phyloP scores from a whole-genome alignment of 2,888 invertebrate genomes.

The Omphaloscelis lunosa region DNA sequence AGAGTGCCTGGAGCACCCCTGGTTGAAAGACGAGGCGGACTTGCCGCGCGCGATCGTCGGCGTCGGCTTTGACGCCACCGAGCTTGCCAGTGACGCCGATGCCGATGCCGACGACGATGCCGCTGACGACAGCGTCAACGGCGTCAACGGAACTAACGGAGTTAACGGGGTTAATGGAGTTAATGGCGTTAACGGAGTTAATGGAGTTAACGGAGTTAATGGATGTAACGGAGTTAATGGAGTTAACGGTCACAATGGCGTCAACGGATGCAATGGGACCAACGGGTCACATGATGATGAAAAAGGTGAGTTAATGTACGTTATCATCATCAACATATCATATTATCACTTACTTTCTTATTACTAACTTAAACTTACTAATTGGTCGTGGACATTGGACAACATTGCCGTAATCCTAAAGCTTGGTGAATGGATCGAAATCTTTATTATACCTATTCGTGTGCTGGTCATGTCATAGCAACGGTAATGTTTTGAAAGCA shows the following conservation, averaged over 20 bases:
- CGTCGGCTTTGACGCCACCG: slow-evolving; percentile 80
- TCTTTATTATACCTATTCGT: background rate
- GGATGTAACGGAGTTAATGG: slow-evolving; percentile 65
- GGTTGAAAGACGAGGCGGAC: slow-evolving; percentile 93
- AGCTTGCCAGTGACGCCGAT: slow-evolving; percentile 78
- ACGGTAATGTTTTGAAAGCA: too few species aligned
- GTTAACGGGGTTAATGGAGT: slow-evolving; percentile 17
- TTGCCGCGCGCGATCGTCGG: slow-evolving; percentile 89
- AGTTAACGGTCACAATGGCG: slow-evolving; percentile 72
- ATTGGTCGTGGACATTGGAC: background rate
- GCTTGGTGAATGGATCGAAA: background rate
- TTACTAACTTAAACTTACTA: background rate
- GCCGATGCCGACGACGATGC: slow-evolving; percentile 76
- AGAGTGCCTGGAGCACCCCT: slow-evolving; percentile 97
- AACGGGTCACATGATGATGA: slow-evolving; percentile 82
- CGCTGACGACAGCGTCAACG: slow-evolving; percentile 70
- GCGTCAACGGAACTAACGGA: slow-evolving; percentile 56
- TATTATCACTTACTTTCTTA: slow-evolving; percentile 42
- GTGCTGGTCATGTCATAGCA: background rate
- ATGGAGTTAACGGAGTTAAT: slow-evolving; percentile 21
- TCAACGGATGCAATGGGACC: slow-evolving; percentile 73
- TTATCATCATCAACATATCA: slow-evolving; percentile 54
- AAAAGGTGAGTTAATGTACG: slow-evolving; percentile 75
- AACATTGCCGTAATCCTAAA: background rate
- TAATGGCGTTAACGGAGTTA: slow-evolving; percentile 19